phyloP scores from a whole-genome alignment of 1,140 invertebrate species.

The Tetraneura akinire region DNA sequence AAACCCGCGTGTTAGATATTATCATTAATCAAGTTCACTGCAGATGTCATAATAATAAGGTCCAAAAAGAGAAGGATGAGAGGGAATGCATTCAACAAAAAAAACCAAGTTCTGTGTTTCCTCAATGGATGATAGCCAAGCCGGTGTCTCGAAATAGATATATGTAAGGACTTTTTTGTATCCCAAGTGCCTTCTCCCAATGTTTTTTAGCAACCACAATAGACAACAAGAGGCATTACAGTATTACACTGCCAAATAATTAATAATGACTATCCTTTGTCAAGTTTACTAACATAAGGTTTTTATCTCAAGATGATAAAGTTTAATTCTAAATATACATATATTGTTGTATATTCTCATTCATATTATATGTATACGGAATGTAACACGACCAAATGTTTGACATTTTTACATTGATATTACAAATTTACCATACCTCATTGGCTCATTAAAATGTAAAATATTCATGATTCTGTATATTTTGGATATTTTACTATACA shows the following conservation, averaged over 20 bases:
- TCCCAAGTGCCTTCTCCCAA: background rate
- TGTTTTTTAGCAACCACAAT: constrained; percentile 17
- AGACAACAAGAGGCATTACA: background rate
- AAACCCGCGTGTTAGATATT: background rate
- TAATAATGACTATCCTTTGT: constrained; percentile 40
- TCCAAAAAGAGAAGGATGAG: background rate
- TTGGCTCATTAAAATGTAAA: too few relatives aligned
- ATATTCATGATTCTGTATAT: too few relatives aligned
- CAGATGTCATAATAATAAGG: constrained; percentile 42
- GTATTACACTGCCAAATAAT: constrained; percentile 30
- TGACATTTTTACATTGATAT: too few relatives aligned
- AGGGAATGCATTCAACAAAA: constrained; percentile 4
- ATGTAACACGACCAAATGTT: too few relatives aligned
- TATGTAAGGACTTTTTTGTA: constrained; percentile 33
- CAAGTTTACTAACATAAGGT: background rate
- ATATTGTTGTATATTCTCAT: background rate
- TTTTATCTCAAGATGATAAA: background rate
- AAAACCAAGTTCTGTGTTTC: background rate
- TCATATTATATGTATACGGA: background rate
- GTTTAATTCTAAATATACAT: background rate
- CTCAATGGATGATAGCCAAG: constrained; percentile 42
- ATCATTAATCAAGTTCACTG: constrained; percentile 46
- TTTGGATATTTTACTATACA: background rate
- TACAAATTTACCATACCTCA: too few relatives aligned
- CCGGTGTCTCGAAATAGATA: constrained; percentile 42